Conservation (phyloP, 37 sponge, comb jelly and placozoan genomes). For the Petrosia ficiformis region DNA sequence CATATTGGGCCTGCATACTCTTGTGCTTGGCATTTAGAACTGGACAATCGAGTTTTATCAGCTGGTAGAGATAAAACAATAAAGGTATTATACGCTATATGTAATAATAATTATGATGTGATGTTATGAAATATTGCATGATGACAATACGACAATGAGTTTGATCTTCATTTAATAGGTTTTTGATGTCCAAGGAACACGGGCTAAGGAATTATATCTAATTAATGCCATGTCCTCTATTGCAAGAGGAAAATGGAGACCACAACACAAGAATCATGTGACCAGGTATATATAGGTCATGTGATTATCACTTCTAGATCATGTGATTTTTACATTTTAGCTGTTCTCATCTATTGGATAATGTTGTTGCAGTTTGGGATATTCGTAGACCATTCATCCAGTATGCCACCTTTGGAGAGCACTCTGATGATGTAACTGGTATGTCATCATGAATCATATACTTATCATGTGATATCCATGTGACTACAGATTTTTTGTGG, state of each 20-base stretch:
- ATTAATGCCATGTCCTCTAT: slow-evolving; percentile 57
- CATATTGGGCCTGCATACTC: slow-evolving; percentile 80
- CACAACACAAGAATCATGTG: slow-evolving; percentile 35
- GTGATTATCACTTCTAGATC: not conserved
- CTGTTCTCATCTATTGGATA: slow-evolving; percentile 70
- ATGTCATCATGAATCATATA: not conserved
- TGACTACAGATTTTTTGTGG: slow-evolving; percentile 71
- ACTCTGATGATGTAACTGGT: slow-evolving; percentile 84
- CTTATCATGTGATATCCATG: not conserved
- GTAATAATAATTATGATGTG: too few species aligned
- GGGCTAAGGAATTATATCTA: slow-evolving; percentile 39
- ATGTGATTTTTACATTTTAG: slow-evolving; percentile 25
- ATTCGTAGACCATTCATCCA: slow-evolving; percentile 67
- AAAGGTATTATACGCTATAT: slow-evolving; percentile 47
- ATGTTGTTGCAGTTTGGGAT: slow-evolving; percentile 72
- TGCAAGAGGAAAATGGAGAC: slow-evolving; percentile 70
- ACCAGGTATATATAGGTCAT: slow-evolving; percentile 26
- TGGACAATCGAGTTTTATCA: slow-evolving; percentile 53
- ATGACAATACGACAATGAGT: too few species aligned
- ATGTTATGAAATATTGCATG: too few species aligned
- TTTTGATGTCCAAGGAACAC: slow-evolving; percentile 35
- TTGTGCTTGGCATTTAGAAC: slow-evolving; percentile 81
- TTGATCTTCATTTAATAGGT: slow-evolving; percentile 39
- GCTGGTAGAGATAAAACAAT: slow-evolving; percentile 87
- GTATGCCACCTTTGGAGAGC: slow-evolving; percentile 64